phyloP scores from a whole-genome alignment of 1,140 invertebrate species.

The Papilio machaon region DNA sequence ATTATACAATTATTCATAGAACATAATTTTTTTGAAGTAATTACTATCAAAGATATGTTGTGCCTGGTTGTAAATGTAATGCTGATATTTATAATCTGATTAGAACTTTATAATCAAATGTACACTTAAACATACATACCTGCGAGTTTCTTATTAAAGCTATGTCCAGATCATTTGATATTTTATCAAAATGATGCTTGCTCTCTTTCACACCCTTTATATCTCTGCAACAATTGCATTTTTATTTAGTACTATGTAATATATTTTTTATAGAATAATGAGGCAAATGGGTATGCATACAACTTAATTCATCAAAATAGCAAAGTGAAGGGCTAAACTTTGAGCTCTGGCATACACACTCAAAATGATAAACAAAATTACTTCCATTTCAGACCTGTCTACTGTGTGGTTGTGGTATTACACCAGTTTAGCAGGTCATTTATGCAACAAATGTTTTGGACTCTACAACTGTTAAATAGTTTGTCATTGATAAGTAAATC shows the following conservation, averaged over 20 bases:
- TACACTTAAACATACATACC: slow-evolving; percentile 57
- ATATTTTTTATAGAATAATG: neutral
- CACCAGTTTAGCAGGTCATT: too few relatives aligned
- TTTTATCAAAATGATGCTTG: slow-evolving; percentile 95
- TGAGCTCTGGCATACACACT: too few relatives aligned
- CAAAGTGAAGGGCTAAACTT: too few relatives aligned
- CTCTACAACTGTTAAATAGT: too few relatives aligned
- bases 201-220: slow-evolving; percentile 95
- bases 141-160: slow-evolving; percentile 93
- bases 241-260: neutral
- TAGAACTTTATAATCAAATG: neutral
- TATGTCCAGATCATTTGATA: slow-evolving; percentile 93
- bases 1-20: neutral
- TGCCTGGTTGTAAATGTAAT: neutral
- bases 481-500: neutral
- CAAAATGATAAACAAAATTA: too few relatives aligned
- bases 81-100: neutral
- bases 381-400: too few relatives aligned
- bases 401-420: too few relatives aligned
- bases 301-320: too few relatives aligned
- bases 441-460: too few relatives aligned
- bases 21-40: too few relatives aligned
- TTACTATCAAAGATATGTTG: too few relatives aligned
- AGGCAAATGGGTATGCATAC: too few relatives aligned
- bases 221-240: slow-evolving; percentile 83